Conservation (phyloP, 2,113 vertebrate species). For the Orthonyx spaldingii region DNA sequence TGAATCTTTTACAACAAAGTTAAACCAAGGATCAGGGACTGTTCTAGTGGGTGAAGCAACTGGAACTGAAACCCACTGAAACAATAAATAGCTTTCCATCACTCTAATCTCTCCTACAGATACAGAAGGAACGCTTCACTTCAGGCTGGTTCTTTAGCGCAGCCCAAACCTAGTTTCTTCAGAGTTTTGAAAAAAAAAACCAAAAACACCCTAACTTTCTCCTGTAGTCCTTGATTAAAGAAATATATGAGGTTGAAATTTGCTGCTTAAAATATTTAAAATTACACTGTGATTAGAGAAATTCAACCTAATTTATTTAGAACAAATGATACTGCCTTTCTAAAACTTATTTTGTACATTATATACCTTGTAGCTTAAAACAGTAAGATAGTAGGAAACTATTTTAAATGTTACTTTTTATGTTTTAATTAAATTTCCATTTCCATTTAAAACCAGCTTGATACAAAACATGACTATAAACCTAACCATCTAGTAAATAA, state of each 20-base stretch:
- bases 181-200: neutral
- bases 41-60: neutral
- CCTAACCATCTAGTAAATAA: neutral
- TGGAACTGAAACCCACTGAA: constrained; percentile 1
- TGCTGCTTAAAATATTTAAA: neutral
- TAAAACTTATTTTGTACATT: neutral
- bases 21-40: neutral
- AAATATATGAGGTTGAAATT: neutral
- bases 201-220: neutral
- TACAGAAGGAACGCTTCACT: neutral
- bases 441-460: neutral
- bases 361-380: neutral
- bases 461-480: neutral
- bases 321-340: neutral
- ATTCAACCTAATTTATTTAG: neutral
- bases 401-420: neutral
- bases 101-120: neutral
- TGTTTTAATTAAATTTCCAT: neutral
- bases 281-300: neutral
- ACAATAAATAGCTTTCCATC: neutral
- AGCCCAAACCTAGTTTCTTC: neutral
- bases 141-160: neutral
- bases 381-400: neutral
- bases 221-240: neutral
- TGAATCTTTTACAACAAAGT: neutral